phyloP scores from a whole-genome alignment of 2,113 vertebrate genomes.

The Chaetodon trifascialis region DNA sequence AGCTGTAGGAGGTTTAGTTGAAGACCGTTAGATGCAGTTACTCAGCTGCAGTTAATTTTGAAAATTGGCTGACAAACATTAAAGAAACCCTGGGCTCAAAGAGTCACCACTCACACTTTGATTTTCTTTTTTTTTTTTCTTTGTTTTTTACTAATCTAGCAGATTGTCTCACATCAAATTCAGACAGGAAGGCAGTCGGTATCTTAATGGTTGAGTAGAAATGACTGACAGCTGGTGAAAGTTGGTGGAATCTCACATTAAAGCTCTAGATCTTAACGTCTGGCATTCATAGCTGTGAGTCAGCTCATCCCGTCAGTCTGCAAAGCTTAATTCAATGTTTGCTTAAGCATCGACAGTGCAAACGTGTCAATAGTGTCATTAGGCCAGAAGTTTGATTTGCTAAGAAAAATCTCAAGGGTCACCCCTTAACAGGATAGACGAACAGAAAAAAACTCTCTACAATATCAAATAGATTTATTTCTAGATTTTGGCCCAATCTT shows the following conservation, averaged over 20 bases:
- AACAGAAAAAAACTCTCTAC: too few species aligned
- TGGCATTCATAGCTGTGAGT: background rate
- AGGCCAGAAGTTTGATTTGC: too few species aligned
- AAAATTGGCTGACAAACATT: background rate
- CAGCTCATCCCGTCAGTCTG: background rate
- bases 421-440: too few species aligned
- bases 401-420: too few species aligned
- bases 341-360: background rate
- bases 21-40: background rate
- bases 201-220: background rate
- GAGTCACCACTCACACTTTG: background rate
- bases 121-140: too few species aligned
- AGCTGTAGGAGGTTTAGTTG: slow-evolving; percentile 2
- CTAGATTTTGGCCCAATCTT: too few species aligned
- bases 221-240: background rate
- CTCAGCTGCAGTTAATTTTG: background rate
- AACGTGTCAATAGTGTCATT: too few species aligned
- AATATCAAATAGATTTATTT: too few species aligned
- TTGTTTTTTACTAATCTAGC: background rate
- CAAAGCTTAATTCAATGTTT: background rate
- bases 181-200: background rate
- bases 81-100: background rate
- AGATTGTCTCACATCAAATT: background rate
- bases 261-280: background rate
- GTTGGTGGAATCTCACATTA: background rate